These are phyloP conservation scores for Tauraco hartlaubi DNA, from an alignment of 2,797 vertebrate species.

Conservation along the genomic window DNA sequence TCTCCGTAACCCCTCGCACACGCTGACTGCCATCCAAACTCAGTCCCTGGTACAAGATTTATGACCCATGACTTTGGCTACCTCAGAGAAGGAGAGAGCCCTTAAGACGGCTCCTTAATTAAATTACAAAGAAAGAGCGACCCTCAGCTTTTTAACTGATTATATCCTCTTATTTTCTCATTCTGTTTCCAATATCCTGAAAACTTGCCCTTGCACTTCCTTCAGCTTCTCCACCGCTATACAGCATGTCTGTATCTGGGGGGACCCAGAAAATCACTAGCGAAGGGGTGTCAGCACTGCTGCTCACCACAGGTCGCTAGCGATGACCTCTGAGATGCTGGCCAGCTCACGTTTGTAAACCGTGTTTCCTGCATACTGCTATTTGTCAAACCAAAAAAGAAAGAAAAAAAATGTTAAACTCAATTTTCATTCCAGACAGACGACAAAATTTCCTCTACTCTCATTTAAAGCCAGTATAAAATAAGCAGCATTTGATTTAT, in stretches of 20 bases:
- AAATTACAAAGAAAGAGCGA: background rate
- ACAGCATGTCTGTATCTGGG: fast-evolving
- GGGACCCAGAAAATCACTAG: background rate
- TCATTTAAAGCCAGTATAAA: background rate
- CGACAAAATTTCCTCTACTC: background rate
- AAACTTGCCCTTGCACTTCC: background rate
- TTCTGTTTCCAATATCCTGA: background rate
- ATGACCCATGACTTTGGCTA: background rate
- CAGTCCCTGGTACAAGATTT: background rate
- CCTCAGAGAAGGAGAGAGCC: background rate
- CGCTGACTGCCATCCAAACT: background rate
- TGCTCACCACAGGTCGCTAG: background rate
- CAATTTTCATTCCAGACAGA: background rate
- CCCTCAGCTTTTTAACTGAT: background rate
- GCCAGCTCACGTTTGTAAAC: background rate
- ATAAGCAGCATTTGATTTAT: background rate
- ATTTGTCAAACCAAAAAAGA: background rate
- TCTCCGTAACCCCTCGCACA: background rate
- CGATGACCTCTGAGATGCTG: background rate
- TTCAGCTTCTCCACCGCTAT: background rate
- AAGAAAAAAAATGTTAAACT: background rate
- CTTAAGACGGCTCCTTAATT: background rate
- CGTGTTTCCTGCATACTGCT: background rate
- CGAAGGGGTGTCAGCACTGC: background rate
- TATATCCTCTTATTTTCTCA: background rate